Evolutionary conservation across 1,140 invertebrate genomes (phyloP).

Genomic region (Bicyclus anynana): DNA sequence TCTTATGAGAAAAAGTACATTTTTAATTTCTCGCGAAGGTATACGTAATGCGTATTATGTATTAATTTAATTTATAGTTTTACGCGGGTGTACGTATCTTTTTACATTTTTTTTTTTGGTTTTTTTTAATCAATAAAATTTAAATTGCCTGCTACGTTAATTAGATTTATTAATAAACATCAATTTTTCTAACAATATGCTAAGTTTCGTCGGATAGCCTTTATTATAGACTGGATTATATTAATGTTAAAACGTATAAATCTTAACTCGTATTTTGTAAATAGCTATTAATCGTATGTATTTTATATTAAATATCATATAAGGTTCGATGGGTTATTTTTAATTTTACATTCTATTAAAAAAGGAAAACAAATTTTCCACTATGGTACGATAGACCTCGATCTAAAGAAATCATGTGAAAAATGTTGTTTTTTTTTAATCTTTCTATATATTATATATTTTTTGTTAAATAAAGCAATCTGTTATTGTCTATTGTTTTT

Average conservation of each 20-base stretch:
- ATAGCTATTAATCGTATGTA: constrained; percentile 75
- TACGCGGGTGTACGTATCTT: constrained; percentile 26
- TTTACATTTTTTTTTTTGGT: constrained; percentile 29
- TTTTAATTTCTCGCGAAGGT: constrained; percentile 29
- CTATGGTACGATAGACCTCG: constrained; percentile 32
- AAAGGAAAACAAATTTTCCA: constrained; percentile 57
- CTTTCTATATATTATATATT: constrained; percentile 76
- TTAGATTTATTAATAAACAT: constrained; percentile 62
- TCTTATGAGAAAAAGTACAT: constrained; percentile 23
- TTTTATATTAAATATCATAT: constrained; percentile 74
- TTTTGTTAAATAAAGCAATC: constrained; percentile 77
- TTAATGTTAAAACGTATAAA: constrained; percentile 71
- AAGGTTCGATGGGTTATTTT: constrained; percentile 75
- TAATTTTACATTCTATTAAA: constrained; percentile 74
- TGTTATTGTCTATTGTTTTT: constrained; percentile 72
- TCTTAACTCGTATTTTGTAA: constrained; percentile 75
- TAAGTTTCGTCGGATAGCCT: constrained; percentile 75
- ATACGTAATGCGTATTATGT: constrained; percentile 21
- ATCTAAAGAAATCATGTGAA: constrained; percentile 53
- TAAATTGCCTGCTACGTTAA: constrained; percentile 70
- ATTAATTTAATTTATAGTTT: constrained; percentile 17
- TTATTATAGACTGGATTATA: constrained; percentile 76
- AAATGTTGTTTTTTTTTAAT: constrained; percentile 67
- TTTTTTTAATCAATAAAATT: constrained; percentile 32
- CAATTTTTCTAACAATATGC: constrained; percentile 70